Base-by-base conservation (phyloP, 2,113 vertebrate species). In the Myiopsitta monachus region DNA sequence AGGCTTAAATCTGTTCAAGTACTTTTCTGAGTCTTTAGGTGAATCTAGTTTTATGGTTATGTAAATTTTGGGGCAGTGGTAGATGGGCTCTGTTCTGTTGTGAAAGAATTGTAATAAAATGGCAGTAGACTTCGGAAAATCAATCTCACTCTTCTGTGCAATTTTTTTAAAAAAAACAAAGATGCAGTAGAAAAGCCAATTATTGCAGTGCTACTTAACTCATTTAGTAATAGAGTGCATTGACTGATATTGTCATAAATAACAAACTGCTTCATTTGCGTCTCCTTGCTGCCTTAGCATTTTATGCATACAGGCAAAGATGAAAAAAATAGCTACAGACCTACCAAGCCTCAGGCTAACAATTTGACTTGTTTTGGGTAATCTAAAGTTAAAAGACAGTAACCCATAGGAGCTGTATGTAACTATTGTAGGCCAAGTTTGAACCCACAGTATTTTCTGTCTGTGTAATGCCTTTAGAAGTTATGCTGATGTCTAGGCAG, bases 191-290 rank as follows among this genome's bases (percentile, higher is more conserved):
- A 74, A 96, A 95, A 95, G 59, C 47, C 54, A 59, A 47, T 69
- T 82, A 83, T 62, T 84, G 77, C 79, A 84, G 64, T 75, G 63
- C 46, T 93, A 69, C 77, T 95, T 97, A 95, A 94, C 94, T 88
- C 46, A 63, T 97, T 96, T 90, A 85, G 54, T 79, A 92, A 93
- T 94, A 94, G 75, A 81, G 63, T 83, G 51, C 67, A 88, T 96
- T 95, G 95, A 95, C 83, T 96, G 80, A 91, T 94, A 89, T 88
- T 91, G 83, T 90, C 95, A 95, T 95, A 95, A 96, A 89, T 87
- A 95, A 96, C 83, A 92, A 92, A 83, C 51, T 1, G 5, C 64
- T 96, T 96, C 66, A 75, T 84, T 79, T 87, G 43, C 68, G 64
- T 38, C 62, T 91, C 52, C 81, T 93, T 46, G 23, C 44, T 3